Base-by-base conservation (phyloP, 2,113 vertebrate genomes). In the Aphelocoma coerulescens region DNA sequence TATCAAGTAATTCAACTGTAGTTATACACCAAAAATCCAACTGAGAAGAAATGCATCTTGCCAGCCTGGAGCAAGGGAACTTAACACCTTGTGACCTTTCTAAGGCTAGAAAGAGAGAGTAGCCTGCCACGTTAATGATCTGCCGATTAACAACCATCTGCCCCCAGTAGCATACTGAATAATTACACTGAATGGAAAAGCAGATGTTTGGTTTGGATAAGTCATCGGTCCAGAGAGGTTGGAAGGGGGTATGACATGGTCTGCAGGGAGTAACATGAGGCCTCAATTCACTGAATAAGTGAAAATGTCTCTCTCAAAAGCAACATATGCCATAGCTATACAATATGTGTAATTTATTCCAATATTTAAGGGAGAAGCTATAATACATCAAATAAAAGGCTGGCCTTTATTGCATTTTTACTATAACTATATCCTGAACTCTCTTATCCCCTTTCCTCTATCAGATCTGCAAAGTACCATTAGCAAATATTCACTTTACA, bases 131-230 rank as follows among this genome's bases (percentile, higher is more conserved):
- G 16, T 89, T 96, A 96, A 91, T 91, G 96, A 96, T 91, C 87
- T 91, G 69, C 44, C 66, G 24, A 96, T 97, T 96, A 96, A 92
- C 86, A 95, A 30, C 95, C 94, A 96, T 97, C 95, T 97, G 95
- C 86, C 94, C 57, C 59, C 33, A 68, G 54, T 5, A 91, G 58
- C 81, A 80, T 57, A 71, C 55, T 92, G 69, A 95, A 92, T 92
- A 96, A 96, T 93, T 62, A 67, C 84, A 65, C 78, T 78, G 93
- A 97, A 96, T 61, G 75, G 94, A 89, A 95, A 96, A 86, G 84
- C 92, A 95, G 93, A 84, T 95, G 91, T 72, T 96, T 95, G 68
- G 46, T 88, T 95, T 75, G 79, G 92, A 72, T 86, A 88, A 93
- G 82, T 90, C 90, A 84, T 88, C 1, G 7, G 92, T 94, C 72